Evolutionary conservation across 1,140 invertebrate species (phyloP).

Genomic region (Tetramorium parvispinum): DNA sequence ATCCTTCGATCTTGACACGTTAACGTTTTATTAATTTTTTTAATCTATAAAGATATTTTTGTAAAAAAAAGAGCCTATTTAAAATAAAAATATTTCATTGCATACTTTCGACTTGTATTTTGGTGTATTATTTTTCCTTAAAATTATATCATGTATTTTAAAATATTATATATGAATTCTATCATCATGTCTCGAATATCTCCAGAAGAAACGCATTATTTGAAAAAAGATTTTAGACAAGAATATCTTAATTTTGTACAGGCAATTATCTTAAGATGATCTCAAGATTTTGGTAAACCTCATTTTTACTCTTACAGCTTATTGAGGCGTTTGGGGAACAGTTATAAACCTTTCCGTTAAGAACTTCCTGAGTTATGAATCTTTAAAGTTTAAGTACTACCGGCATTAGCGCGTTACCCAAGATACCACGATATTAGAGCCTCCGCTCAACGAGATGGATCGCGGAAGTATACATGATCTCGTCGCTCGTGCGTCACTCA

Average conservation of each 20-base stretch:
- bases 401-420: not conserved
- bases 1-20: not conserved
- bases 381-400: not conserved
- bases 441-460: not conserved
- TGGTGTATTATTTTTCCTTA: not conserved
- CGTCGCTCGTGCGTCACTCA: not conserved
- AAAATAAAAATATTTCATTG: not conserved
- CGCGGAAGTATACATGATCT: not conserved
- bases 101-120: not conserved
- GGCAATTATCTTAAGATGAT: not conserved
- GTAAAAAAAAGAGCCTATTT: not conserved
- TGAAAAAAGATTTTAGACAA: not conserved
- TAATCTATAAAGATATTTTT: not conserved
- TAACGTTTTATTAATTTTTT: not conserved
- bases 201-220: not conserved
- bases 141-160: not conserved
- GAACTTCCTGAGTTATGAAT: not conserved
- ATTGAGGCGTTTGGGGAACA: not conserved
- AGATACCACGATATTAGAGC: not conserved
- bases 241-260: not conserved
- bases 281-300: not conserved
- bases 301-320: not conserved
- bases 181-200: not conserved
- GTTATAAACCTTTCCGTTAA: not conserved
- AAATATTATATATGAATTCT: not conserved